Evolutionary conservation across 2,113 vertebrate genomes (phyloP), one percentile per base, ranked within the genome.

Genomic region (Suncus etruscus): DNA sequence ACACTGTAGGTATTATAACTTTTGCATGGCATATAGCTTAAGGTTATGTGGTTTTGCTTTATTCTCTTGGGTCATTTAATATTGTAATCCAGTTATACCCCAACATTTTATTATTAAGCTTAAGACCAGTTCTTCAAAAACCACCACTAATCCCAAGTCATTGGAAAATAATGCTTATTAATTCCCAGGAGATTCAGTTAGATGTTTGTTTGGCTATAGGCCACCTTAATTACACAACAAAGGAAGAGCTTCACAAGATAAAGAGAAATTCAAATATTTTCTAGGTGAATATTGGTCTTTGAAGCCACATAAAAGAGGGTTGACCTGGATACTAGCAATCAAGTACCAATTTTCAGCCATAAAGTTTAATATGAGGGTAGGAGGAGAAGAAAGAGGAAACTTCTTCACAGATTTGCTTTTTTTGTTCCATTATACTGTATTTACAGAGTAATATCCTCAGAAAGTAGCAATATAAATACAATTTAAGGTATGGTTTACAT

Each of bases 41-140:
- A 63, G 93, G 86, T 95, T 91, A 95, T 94, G 58, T 90, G 45
- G 83, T 78, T 68, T 92, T 74, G 74, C 83, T 90, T 93, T 94
- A 95, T 85, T 94, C 89, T 31, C 90, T 92, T 68, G 94, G 95
- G 90, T 91, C 86, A 91, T 94, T 96, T 94, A 50, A 25, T 95
- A 97, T 84, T 83, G 87, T 96, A 94, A 96, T 66, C 66, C 93
- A 97, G 65, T 93, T 96, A 92, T 82, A 83, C 25, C 92, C 14
- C 61, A 95, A 86, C 66, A 95, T 95, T 97, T 95, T 78, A 93
- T 95, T 94, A 94, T 93, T 85, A 94, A 73, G 6, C 93, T 96
- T 96, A 51, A 94, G 86, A 91, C 50, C 76, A 95, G 48, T 93
- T 95, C 95, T 95, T 95, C 93, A 96, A 83, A 95, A 97, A 94